Base-by-base conservation (phyloP, 1,140 invertebrate genomes). In the Thaumetopoea pityocampa region DNA sequence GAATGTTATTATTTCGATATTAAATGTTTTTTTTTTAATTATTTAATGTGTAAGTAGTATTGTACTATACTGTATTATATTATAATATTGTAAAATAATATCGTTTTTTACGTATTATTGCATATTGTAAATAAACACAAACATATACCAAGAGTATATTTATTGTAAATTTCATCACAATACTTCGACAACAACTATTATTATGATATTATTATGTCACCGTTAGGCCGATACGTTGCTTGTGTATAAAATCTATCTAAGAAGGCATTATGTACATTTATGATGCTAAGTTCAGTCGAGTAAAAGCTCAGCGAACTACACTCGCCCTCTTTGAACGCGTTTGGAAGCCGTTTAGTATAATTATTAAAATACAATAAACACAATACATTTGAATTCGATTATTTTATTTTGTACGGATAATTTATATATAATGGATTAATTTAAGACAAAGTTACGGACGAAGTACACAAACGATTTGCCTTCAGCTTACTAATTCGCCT, bases 241-340 rank as follows among this genome's bases (percentile, higher is more conserved):
- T 61, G 53, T 37, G 28, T 72, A 76, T 66, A 68, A 70, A 71
- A 61, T 50, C 50, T 58, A 58, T 46, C 47, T 60, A 54, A 8
- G 16, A 10, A 41, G 12, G 36, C 41, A 30, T 43, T 58, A 54
- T 59, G 43, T 51, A 61, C 52, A 61, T 26, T 24, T 33, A 16
- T 24, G 10, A 35, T 22, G 29, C 23, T 41, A 35, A 27, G 28
- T 29, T 60, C 56, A 51, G 41, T 51, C 51, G 24, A 41, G 8
- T 16, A 17, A n/a, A 52, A 44, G 26, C 23, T 41, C 32, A 33
- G 16, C 27, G 35, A 46, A 26, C 34, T 45, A 27, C 8, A 18
- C 3, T 24, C 12, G 9, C 12, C 18, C 7, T 45, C 42, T 47
- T 34, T 51, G 44, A 47, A 48, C 38, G 22, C 11, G 10, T 9